Percentiles rank a stretch among this genome's conserved stretches.
Evolutionary conservation across 1,140 invertebrate species (phyloP).

Genomic region (Samia ricini): DNA sequence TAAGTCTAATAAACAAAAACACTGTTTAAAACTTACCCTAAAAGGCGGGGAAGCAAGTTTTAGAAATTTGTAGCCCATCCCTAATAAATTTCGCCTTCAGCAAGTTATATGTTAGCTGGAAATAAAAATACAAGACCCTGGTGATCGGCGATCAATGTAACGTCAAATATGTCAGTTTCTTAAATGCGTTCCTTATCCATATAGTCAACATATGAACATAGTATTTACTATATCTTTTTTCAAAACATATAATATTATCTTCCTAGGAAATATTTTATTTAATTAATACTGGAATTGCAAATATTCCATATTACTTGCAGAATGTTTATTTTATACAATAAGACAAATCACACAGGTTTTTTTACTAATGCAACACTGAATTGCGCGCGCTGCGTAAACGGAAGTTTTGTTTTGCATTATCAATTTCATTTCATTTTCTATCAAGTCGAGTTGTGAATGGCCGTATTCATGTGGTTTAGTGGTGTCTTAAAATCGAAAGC

Average conservation of each 20-base stretch:
- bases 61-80: slow-evolving; percentile 66
- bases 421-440: slow-evolving; percentile 36
- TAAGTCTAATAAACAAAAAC: not conserved
- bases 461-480: slow-evolving; percentile 22
- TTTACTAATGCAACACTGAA: slow-evolving; percentile 35
- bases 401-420: slow-evolving; percentile 61
- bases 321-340: too few species aligned
- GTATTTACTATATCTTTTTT: slow-evolving; percentile 22
- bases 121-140: slow-evolving; percentile 48
- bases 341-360: not conserved
- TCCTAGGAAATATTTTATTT: not conserved
- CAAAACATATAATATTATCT: not conserved
- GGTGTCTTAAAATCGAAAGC: slow-evolving; percentile 26
- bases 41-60: slow-evolving; percentile 57
- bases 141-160: slow-evolving; percentile 35
- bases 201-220: slow-evolving; percentile 24
- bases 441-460: slow-evolving; percentile 52
- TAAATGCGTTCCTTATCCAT: not conserved
- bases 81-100: slow-evolving; percentile 15
- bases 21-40: slow-evolving; percentile 44
- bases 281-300: too few species aligned
- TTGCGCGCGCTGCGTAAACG: slow-evolving; percentile 66
- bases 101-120: slow-evolving; percentile 23
- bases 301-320: too few species aligned
- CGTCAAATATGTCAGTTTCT: slow-evolving; percentile 15